A percentile compares a stretch with the other conserved stretches of the same genome.
phyloP scores from a whole-genome alignment of 2,797 vertebrate species.

The Allobates femoralis region DNA sequence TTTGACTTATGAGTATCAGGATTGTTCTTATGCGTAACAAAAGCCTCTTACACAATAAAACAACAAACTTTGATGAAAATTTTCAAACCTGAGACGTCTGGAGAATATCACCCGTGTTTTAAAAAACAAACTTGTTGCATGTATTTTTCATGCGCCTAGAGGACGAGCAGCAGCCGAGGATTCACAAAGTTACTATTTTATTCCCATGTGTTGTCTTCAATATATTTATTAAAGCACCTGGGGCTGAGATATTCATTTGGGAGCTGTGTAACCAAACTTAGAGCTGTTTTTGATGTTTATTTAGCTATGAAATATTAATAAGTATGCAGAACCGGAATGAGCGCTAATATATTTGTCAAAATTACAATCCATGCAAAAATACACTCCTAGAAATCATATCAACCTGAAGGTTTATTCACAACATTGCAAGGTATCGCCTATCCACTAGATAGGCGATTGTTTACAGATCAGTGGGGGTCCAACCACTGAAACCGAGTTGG shows the following conservation, averaged over 20 bases:
- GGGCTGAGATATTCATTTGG: conserved; percentile 1
- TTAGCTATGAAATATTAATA: conserved; percentile 12
- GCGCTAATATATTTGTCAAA: background rate
- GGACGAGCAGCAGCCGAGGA: background rate
- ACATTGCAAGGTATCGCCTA: too few relatives aligned
- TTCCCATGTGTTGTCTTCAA: background rate
- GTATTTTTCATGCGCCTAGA: conserved; percentile 37
- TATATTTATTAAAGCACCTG: background rate
- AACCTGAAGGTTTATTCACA: background rate
- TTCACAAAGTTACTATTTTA: background rate
- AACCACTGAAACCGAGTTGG: too few relatives aligned
- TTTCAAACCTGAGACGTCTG: background rate
- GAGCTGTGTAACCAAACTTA: background rate
- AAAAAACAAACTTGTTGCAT: conserved; percentile 12
- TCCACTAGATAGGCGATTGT: too few relatives aligned
- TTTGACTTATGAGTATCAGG: background rate
- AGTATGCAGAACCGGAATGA: background rate
- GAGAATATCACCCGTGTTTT: conserved; percentile 20
- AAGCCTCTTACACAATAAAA: background rate
- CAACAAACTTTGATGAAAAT: background rate
- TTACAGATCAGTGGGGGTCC: too few relatives aligned
- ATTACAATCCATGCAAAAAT: background rate
- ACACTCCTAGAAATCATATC: background rate
- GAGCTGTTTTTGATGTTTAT: conserved; percentile 7
- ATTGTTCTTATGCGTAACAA: background rate